These are phyloP conservation scores for Tetranychus truncatus DNA, from an alignment of 2,888 invertebrate species.

Conservation along the genomic window DNA sequence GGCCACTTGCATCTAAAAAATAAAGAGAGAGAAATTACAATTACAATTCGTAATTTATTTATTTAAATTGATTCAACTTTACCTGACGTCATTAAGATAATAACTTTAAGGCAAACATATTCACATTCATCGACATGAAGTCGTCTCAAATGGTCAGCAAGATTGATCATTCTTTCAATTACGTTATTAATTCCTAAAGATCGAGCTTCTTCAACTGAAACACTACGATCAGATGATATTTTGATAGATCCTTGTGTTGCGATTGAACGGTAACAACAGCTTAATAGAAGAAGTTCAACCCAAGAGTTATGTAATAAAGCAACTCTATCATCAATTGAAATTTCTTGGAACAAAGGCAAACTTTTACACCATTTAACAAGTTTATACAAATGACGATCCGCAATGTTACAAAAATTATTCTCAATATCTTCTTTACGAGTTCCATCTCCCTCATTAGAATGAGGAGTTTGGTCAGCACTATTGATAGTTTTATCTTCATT, in stretches of 20 bases:
- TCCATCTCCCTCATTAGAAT: conserved; percentile 1
- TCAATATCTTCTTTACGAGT: conserved; percentile 55
- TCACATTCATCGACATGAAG: conserved; percentile 82
- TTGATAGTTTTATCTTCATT: conserved; percentile 35
- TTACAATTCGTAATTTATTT: background rate
- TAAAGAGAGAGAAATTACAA: conserved; percentile 11
- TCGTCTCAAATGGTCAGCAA: conserved; percentile 74
- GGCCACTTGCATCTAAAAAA: conserved; percentile 61
- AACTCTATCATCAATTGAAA: conserved; percentile 96
- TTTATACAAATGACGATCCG: conserved; percentile 84
- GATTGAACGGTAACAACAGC: conserved; percentile 84
- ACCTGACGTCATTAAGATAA: conserved; percentile 78
- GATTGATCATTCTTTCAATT: conserved; percentile 80
- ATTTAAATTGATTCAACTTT: conserved; percentile 26
- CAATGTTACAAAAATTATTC: conserved; percentile 75
- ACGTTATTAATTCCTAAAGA: conserved; percentile 50
- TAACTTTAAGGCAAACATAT: conserved; percentile 88
- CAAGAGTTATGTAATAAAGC: conserved; percentile 88
- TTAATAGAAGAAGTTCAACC: conserved; percentile 78
- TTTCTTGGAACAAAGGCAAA: conserved; percentile 83
- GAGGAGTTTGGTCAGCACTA: background rate
- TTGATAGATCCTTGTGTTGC: conserved; percentile 66
- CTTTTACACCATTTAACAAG: conserved; percentile 98
- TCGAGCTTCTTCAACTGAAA: conserved; percentile 46
- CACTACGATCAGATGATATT: conserved; percentile 39